phyloP scores from a whole-genome alignment of 2,888 invertebrate genomes.

The Folsomia manolachei region DNA sequence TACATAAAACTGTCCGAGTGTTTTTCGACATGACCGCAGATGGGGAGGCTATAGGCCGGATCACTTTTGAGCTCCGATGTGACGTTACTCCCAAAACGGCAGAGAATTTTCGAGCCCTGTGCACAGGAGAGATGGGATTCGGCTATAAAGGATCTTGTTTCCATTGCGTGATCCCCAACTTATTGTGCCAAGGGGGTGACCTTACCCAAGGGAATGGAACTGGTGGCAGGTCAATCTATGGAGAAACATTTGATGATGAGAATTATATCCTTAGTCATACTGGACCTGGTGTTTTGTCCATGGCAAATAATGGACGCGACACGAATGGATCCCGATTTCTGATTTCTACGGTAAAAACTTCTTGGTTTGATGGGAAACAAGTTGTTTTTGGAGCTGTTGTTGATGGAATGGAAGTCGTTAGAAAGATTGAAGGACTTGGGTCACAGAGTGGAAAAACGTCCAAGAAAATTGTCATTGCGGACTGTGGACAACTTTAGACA shows the following conservation, averaged over 20 bases:
- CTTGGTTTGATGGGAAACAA: conserved; percentile 82
- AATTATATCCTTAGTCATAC: conserved; percentile 94
- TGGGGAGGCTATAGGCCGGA: conserved; percentile 69
- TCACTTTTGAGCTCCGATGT: conserved; percentile 72
- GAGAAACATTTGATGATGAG: conserved; percentile 92
- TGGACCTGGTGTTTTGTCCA: conserved; percentile 85
- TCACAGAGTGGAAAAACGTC: conserved; percentile 79
- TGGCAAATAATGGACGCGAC: conserved; percentile 92
- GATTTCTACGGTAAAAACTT: conserved; percentile 86
- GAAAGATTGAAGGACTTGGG: conserved; percentile 75
- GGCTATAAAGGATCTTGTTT: conserved; percentile 91
- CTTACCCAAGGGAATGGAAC: conserved; percentile 91
- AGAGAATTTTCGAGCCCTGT: conserved; percentile 94
- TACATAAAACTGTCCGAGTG: conserved; percentile 65
- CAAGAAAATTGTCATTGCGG: conserved; percentile 74
- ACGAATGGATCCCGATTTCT: conserved; percentile 98
- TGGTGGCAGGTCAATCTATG: conserved; percentile 79
- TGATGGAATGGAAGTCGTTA: conserved; percentile 88
- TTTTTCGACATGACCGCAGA: conserved; percentile 87
- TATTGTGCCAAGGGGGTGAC: conserved; percentile 92
- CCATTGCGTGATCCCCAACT: conserved; percentile 94
- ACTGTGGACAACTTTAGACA: conserved; percentile 73
- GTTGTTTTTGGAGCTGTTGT: conserved; percentile 90
- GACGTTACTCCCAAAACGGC: conserved; percentile 93
- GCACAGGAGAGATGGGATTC: conserved; percentile 92